phyloP scores from a whole-genome alignment of 2,888 invertebrate genomes.

The Halictus ligatus region DNA sequence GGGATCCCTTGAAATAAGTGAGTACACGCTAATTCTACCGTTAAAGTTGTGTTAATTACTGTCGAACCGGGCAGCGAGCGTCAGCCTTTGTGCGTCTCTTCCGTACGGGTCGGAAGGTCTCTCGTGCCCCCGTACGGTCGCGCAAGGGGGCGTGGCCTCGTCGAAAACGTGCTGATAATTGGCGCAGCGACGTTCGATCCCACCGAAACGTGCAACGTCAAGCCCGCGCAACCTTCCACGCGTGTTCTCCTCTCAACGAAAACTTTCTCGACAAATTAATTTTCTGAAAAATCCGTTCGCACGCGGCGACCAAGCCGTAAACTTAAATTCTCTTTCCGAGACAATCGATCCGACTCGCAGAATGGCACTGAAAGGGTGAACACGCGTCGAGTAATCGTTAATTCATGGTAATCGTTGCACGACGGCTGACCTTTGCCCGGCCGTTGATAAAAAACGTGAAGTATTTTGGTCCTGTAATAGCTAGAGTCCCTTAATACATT shows the following conservation, averaged over 20 bases:
- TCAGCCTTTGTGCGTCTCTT: conserved; percentile 45
- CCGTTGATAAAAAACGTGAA: conserved; percentile 37
- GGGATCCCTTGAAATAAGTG: conserved; percentile 17
- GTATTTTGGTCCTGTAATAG: conserved; percentile 57
- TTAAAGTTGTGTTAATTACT: conserved; percentile 26
- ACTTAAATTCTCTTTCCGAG: background rate
- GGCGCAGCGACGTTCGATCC: background rate
- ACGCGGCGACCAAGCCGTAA: background rate
- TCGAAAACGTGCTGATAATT: background rate
- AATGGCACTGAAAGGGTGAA: background rate
- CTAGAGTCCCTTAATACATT: conserved; percentile 40
- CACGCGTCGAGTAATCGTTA: background rate
- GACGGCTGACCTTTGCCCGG: conserved; percentile 38
- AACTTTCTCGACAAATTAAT: background rate
- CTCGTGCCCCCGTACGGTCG: background rate
- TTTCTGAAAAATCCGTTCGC: background rate
- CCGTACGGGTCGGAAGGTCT: background rate
- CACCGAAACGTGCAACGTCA: background rate
- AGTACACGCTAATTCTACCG: conserved; percentile 39
- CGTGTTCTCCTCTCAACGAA: background rate
- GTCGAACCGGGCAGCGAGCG: conserved; percentile 42
- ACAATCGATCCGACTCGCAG: background rate
- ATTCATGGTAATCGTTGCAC: background rate
- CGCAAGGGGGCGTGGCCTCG: background rate
- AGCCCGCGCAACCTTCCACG: background rate